These are phyloP conservation scores for Meloidogyne exigua DNA, from an alignment of 1,140 invertebrate genomes.

Conservation along the genomic window DNA sequence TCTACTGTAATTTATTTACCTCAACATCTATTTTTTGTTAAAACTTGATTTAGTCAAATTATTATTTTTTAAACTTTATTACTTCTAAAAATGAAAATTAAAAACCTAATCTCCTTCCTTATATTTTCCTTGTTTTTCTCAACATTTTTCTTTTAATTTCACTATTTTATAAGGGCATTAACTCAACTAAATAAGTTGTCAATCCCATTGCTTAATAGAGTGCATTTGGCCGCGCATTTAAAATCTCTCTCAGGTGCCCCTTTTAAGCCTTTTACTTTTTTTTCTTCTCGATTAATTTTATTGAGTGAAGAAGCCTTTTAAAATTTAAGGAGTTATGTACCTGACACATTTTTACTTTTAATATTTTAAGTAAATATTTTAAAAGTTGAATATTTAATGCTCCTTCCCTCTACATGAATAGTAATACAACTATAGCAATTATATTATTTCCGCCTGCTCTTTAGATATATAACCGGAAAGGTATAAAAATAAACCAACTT, in stretches of 20 bases:
- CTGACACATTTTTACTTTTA: neutral
- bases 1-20: too few species aligned
- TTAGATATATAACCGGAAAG: too few species aligned
- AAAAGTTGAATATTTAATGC: too few species aligned
- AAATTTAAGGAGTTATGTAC: neutral
- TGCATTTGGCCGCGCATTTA: neutral
- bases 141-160: neutral
- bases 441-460: too few species aligned
- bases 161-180: neutral
- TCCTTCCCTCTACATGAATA: too few species aligned
- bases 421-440: too few species aligned
- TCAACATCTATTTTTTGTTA: too few species aligned
- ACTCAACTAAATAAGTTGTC: constrained; percentile 2
- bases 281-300: constrained; percentile 5
- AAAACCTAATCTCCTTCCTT: neutral
- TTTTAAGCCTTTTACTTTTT: neutral
- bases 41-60: too few species aligned
- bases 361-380: too few species aligned
- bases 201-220: neutral
- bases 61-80: too few species aligned
- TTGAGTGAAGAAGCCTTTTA: neutral
- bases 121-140: neutral
- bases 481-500: too few species aligned
- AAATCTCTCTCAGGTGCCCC: neutral
- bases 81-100: neutral